Percentiles rank a stretch among this genome's conserved stretches.
Conservation (phyloP, 1,140 invertebrate genomes). For the Eupeodes corollae region DNA sequence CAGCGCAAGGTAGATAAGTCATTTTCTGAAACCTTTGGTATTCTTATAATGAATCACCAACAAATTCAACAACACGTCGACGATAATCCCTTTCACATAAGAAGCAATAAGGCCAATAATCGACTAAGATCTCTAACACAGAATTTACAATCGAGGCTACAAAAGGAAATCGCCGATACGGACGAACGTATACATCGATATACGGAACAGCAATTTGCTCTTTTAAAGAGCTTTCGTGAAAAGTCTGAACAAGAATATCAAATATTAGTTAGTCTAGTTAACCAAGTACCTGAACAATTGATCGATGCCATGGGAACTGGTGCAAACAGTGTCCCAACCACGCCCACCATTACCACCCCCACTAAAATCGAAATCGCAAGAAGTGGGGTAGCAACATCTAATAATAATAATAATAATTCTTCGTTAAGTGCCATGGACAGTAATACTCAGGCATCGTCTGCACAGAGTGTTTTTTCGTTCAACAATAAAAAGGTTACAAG, state of each 20-base stretch:
- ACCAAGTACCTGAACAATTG: slow-evolving; percentile 15
- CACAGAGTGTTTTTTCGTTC: slow-evolving; percentile 6
- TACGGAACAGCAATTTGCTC: slow-evolving; percentile 22
- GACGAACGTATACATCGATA: slow-evolving; percentile 22
- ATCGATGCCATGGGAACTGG: slow-evolving; percentile 18
- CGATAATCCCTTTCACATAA: neutral
- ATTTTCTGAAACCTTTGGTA: slow-evolving; percentile 24
- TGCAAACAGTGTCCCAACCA: slow-evolving; percentile 11
- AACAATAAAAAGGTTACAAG: slow-evolving; percentile 28
- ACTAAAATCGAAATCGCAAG: neutral
- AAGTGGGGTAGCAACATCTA: neutral
- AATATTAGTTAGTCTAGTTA: slow-evolving; percentile 14
- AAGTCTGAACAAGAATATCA: slow-evolving; percentile 28
- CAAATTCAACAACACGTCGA: slow-evolving; percentile 4
- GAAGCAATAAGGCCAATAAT: slow-evolving; percentile 1
- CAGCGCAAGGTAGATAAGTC: slow-evolving; percentile 16
- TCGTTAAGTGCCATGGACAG: slow-evolving; percentile 6
- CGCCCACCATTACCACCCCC: slow-evolving; percentile 19
- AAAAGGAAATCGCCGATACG: slow-evolving; percentile 26
- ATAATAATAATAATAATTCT: neutral
- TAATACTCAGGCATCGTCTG: neutral
- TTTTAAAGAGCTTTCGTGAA: slow-evolving; percentile 30
- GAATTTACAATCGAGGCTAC: slow-evolving; percentile 18
- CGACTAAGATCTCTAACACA: slow-evolving; percentile 17
- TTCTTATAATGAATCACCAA: slow-evolving; percentile 22